Base-by-base conservation (phyloP, 2,113 vertebrate species). In the Microtus montanus region DNA sequence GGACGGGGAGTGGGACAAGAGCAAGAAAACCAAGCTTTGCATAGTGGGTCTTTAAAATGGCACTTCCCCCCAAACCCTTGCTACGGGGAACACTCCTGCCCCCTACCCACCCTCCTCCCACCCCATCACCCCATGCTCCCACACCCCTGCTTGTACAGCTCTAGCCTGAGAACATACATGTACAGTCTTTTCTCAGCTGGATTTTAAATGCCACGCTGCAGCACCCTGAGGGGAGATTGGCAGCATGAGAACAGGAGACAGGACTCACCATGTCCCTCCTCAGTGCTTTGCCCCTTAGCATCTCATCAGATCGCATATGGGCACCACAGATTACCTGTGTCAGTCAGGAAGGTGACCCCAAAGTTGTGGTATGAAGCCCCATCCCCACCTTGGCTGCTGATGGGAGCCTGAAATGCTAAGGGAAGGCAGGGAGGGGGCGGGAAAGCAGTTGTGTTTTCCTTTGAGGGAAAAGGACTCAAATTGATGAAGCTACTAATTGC, bases 1-100 rank as follows among this genome's bases (percentile, higher is more conserved):
- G 80, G 33, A 20, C 30, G 14, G 61, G 54, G 15, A 28, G 41
- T 33, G 9, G 7, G 38, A 35, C 73, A 58, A 94, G 28, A 64
- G 85, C 22, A 49, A n/a, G 66, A 89, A 15, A 64, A 41, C 75
- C 7, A 38, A 26, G 22, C 87, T 58, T 92, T 35, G 11, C 41
- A 63, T 92, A 96, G 58, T 85, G n/a, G 84, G 10, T 71, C 70
- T 95, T 95, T 85, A 89, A 85, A 58, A 58, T 58, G 58, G 58
- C 58, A 20, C 79, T 92, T 89, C n/a, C 26, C 26, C 35, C 95
- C 71, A 89, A 90, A 77, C 52, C 35, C 41, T 30, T 44, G 82
- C 33, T 41, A 73, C 10, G 63, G 78, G 68, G 66, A 75, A 66
- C 93, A 44, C 19, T 2, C 47, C 24, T 78, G 22, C 35, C n/a